These are phyloP conservation scores for Sarcophaga peregrina DNA, from an alignment of 1,140 invertebrate species.

Conservation along the genomic window DNA sequence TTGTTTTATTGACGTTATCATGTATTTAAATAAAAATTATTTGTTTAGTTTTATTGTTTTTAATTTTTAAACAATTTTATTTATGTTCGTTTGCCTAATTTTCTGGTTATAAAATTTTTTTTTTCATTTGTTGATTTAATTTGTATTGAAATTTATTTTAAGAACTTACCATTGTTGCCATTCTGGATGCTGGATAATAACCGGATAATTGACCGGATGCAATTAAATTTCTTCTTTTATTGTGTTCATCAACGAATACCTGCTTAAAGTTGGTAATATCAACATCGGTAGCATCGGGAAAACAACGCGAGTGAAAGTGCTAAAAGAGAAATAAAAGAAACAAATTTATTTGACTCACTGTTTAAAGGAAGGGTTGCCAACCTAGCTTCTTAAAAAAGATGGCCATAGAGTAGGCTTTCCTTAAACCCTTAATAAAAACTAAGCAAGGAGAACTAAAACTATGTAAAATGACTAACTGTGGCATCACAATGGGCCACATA, in stretches of 20 bases:
- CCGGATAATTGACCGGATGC: conserved; percentile 59
- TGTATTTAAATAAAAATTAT: too few species aligned
- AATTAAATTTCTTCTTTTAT: conserved; percentile 59
- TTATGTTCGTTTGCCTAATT: too few species aligned
- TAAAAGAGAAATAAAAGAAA: conserved; percentile 38
- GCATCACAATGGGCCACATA: too few species aligned
- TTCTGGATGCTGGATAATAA: conserved; percentile 60
- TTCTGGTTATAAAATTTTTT: neutral
- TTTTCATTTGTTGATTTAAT: neutral
- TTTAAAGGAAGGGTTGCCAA: too few species aligned
- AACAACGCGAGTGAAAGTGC: conserved; percentile 56
- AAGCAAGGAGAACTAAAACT: too few species aligned
- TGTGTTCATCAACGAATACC: conserved; percentile 60
- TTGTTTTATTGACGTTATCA: neutral
- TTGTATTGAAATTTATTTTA: neutral
- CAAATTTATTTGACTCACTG: too few species aligned
- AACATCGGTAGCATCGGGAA: conserved; percentile 58
- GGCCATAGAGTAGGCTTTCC: too few species aligned
- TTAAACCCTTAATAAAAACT: too few species aligned
- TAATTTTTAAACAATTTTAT: too few species aligned
- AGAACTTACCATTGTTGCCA: conserved; percentile 61
- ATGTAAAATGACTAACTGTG: too few species aligned
- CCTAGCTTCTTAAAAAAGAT: too few species aligned
- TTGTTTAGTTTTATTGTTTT: neutral
- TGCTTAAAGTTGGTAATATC: conserved; percentile 55